A percentile compares a stretch with the other conserved stretches of the same genome.
Conservation (phyloP, 2,113 vertebrate species). For the Gnathonemus longibarbis region DNA sequence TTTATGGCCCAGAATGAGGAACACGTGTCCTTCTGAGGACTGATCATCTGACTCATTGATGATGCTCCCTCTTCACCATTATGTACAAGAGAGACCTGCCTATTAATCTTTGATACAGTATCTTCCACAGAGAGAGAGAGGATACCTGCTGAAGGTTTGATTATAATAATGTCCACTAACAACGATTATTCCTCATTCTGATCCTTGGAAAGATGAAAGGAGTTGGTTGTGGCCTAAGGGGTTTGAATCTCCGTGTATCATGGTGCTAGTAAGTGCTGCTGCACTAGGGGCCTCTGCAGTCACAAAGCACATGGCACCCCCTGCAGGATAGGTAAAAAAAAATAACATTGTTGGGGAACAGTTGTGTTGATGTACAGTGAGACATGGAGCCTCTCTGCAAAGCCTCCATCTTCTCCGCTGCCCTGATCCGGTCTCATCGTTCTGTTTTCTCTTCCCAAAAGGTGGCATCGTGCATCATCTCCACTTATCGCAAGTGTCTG, state of each 20-base stretch:
- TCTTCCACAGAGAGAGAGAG: background rate
- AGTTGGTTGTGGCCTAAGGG: background rate
- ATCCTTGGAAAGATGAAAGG: constrained; percentile 11
- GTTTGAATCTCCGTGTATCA: background rate
- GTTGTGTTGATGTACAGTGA: background rate
- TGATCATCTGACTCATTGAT: background rate
- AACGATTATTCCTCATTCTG: constrained; percentile 32
- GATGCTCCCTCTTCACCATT: background rate
- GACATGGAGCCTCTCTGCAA: background rate
- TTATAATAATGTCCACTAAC: constrained; percentile 29
- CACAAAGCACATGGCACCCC: background rate
- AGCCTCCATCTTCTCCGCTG: background rate
- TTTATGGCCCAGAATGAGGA: background rate
- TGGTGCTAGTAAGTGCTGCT: background rate
- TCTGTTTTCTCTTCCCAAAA: background rate
- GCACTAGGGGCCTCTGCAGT: background rate
- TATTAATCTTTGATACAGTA: background rate
- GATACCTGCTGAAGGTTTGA: constrained; percentile 34
- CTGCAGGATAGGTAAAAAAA: background rate
- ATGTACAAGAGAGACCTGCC: background rate
- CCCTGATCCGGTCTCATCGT: background rate
- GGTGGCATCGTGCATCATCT: background rate
- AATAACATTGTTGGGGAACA: background rate
- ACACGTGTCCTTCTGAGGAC: background rate
- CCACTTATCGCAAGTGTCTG: background rate